A percentile compares a stretch with the other conserved stretches of the same genome.
These are phyloP conservation scores for Acipenser oxyrinchus DNA, from an alignment of 2,797 vertebrate genomes.

Conservation along the genomic window DNA sequence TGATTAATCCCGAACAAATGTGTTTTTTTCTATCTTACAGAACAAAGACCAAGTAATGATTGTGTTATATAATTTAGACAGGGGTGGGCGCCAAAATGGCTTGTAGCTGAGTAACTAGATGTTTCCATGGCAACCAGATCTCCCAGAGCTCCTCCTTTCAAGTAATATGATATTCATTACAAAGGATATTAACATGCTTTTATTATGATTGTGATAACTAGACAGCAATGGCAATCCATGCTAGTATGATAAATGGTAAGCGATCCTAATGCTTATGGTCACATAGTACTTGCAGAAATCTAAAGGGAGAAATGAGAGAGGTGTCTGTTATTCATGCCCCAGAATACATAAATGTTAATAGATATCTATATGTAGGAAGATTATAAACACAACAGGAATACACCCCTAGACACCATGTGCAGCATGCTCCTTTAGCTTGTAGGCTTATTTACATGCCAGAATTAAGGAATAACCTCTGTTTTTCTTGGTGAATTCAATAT, in stretches of 20 bases:
- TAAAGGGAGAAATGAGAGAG: slow-evolving; percentile 9
- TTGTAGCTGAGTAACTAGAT: slow-evolving; percentile 59
- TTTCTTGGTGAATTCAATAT: no score
- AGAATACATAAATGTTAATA: no score
- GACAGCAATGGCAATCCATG: slow-evolving; percentile 10
- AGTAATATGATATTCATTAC: slow-evolving; percentile 27
- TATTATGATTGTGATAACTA: slow-evolving; percentile 31
- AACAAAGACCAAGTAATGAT: slow-evolving; percentile 30
- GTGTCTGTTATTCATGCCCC: no score
- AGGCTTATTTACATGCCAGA: no score
- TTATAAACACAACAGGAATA: no score
- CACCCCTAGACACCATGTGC: no score
- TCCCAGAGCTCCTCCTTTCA: slow-evolving; percentile 35
- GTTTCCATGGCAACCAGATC: slow-evolving; percentile 68
- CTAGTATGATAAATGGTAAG: slow-evolving; percentile 17
- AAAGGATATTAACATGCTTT: slow-evolving; percentile 29
- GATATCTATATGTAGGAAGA: no score
- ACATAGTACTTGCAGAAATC: slow-evolving; percentile 22
- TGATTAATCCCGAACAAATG: no score
- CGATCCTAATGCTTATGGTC: neutral
- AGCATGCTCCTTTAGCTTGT: no score
- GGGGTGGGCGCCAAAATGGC: slow-evolving; percentile 43
- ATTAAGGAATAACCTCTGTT: no score
- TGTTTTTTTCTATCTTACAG: no score
- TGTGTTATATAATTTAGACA: slow-evolving; percentile 50